These are phyloP conservation scores for Nylanderia fulva DNA, from an alignment of 1,140 invertebrate species.

Conservation along the genomic window DNA sequence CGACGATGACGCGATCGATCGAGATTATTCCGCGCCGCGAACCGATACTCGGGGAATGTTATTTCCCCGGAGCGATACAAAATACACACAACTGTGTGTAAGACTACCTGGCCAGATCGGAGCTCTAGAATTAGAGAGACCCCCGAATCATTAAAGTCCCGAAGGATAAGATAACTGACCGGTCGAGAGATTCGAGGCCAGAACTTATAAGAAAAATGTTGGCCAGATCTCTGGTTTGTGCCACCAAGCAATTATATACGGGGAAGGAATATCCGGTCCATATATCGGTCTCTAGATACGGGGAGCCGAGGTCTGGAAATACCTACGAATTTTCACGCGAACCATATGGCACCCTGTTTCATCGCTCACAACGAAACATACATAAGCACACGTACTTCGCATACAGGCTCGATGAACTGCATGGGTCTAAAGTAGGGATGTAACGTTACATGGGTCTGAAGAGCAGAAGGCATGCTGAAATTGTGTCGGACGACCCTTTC, in stretches of 20 bases:
- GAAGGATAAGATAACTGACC: slow-evolving; percentile 80
- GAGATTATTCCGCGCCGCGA: slow-evolving; percentile 58
- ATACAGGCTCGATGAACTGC: background rate
- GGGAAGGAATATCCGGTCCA: slow-evolving; percentile 48
- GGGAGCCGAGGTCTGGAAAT: slow-evolving; percentile 28
- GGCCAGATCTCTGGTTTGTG: slow-evolving; percentile 23
- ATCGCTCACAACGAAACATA: background rate
- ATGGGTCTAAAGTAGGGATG: background rate
- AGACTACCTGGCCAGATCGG: slow-evolving; percentile 54
- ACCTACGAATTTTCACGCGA: slow-evolving; percentile 52
- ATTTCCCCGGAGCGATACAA: slow-evolving; percentile 79
- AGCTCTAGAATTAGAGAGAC: slow-evolving; percentile 81
- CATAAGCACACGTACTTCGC: background rate
- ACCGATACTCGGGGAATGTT: slow-evolving; percentile 50
- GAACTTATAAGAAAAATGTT: slow-evolving; percentile 63
- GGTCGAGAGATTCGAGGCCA: slow-evolving; percentile 51
- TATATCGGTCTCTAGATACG: slow-evolving; percentile 22
- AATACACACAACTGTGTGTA: slow-evolving; percentile 74
- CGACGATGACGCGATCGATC: slow-evolving; percentile 61
- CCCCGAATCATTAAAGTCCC: slow-evolving; percentile 79
- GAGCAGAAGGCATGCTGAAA: slow-evolving; percentile 3
- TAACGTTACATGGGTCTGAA: too few relatives aligned
- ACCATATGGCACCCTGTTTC: slow-evolving; percentile 44
- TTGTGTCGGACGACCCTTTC: background rate
- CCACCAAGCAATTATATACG: slow-evolving; percentile 42